Conservation (phyloP, 2,113 vertebrate species). For the Pteronura brasiliensis region DNA sequence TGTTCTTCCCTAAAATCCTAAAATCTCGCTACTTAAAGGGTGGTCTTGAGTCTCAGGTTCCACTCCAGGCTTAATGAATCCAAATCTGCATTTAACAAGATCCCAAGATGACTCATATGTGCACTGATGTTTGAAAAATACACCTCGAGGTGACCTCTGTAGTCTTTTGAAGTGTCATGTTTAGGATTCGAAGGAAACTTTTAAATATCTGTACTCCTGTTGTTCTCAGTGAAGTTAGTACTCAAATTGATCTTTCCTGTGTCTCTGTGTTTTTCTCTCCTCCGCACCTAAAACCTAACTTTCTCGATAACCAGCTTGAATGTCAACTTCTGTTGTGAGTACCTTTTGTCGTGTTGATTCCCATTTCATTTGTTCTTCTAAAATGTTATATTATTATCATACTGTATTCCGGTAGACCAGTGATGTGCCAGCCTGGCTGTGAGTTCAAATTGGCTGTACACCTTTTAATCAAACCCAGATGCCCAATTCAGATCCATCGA, state of each 20-base stretch:
- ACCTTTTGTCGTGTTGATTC: not conserved
- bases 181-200: slow-evolving; percentile 4
- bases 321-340: not conserved
- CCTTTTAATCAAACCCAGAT: slow-evolving; percentile 2
- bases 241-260: not conserved
- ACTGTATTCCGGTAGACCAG: not conserved
- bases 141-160: not conserved
- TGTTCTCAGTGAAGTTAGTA: not conserved
- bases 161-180: not conserved
- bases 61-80: not conserved
- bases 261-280: not conserved
- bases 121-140: not conserved
- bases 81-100: not conserved
- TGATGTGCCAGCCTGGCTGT: not conserved
- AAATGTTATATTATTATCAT: not conserved
- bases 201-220: not conserved
- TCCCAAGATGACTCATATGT: not conserved
- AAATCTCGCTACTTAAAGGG: not conserved
- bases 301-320: not conserved
- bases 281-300: not conserved
- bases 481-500: not conserved
- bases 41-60: not conserved
- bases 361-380: slow-evolving; percentile 12
- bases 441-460: not conserved
- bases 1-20: not conserved